Conservation (phyloP, 1,140 invertebrate genomes). For the Bombus fervidus region DNA sequence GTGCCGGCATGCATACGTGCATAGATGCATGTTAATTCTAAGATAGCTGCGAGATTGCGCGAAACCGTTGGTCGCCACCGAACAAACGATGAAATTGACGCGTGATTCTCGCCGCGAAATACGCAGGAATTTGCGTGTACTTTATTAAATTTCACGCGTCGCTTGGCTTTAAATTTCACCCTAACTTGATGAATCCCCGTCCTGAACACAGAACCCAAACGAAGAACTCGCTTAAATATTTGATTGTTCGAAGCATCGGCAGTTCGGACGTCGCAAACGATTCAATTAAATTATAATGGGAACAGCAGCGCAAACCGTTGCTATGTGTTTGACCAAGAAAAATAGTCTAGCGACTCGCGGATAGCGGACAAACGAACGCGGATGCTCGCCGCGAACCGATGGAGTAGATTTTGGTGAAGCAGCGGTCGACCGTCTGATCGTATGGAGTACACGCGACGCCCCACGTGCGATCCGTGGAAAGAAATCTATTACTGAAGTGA, state of each 20-base stretch:
- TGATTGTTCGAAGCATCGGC: neutral
- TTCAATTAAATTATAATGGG: conserved; percentile 13
- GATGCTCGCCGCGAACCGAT: neutral
- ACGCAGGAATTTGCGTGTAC: conserved; percentile 30
- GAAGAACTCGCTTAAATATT: conserved; percentile 14
- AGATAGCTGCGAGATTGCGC: neutral
- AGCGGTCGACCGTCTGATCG: neutral
- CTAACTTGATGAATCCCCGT: neutral
- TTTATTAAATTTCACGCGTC: conserved; percentile 57
- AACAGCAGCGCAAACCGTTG: neutral
- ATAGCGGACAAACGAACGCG: neutral
- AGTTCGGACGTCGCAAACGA: neutral
- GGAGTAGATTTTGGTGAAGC: neutral
- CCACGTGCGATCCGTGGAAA: conserved; percentile 46
- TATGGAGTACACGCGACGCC: conserved; percentile 34
- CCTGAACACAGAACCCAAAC: neutral
- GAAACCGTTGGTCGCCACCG: neutral
- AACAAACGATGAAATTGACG: conserved; percentile 38
- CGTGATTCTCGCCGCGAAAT: conserved; percentile 25
- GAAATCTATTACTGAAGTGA: neutral
- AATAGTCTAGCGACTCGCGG: neutral
- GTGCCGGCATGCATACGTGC: neutral
- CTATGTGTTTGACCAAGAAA: conserved; percentile 6
- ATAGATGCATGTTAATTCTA: conserved; percentile 34
- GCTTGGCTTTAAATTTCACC: conserved; percentile 21